Base-by-base conservation (phyloP, 2,113 vertebrate species). In the Lucifuga dentata region DNA sequence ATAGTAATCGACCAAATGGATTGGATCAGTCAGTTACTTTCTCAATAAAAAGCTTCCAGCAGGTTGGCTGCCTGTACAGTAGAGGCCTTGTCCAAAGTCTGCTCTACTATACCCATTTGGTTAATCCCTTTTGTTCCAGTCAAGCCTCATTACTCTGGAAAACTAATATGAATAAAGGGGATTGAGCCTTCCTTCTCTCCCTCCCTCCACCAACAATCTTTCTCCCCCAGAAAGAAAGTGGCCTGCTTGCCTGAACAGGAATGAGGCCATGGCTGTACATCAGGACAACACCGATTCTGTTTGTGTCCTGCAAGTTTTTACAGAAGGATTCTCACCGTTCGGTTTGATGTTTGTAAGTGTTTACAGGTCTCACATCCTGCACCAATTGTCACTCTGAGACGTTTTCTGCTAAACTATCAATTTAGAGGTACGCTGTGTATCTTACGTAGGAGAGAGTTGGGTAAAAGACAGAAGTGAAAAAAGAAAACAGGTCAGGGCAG, bases 201-300 rank as follows among this genome's bases (percentile, higher is more conserved):
- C 82, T 76, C 77, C 76, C 86, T 86, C 67, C 61, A 51, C 66
- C 69, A 81, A 76, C 81, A 87, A 67, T 72, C 80, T 83, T 83
- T 90, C 88, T 89, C 90, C 91, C 88, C 86, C 76, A 83, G 82
- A 89, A 85, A 90, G 88, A 87, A 93, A 91, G 87, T 91, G 86
- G 85, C 85, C 86, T 76, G 76, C 79, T 91, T 88, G 82, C 90
- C 68, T 83, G 77, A 84, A 81, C 79, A 89, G 72, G 86, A 91
- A 91, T 84, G 83, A 88, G 78, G 84, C 75, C 85, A 88, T 32
- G 52, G 82, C 81, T 61, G 48, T 82, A 53, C 91, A 88, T 91
- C 68, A 77, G 85, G 88, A 73, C 73, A 58, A 81, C 74, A 77
- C 68, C 32, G 77, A 81, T 78, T 80, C 48, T 79, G 58, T 72